These are phyloP conservation scores for Agelaius phoeniceus DNA, from an alignment of 2,113 vertebrate genomes.

Conservation along the genomic window DNA sequence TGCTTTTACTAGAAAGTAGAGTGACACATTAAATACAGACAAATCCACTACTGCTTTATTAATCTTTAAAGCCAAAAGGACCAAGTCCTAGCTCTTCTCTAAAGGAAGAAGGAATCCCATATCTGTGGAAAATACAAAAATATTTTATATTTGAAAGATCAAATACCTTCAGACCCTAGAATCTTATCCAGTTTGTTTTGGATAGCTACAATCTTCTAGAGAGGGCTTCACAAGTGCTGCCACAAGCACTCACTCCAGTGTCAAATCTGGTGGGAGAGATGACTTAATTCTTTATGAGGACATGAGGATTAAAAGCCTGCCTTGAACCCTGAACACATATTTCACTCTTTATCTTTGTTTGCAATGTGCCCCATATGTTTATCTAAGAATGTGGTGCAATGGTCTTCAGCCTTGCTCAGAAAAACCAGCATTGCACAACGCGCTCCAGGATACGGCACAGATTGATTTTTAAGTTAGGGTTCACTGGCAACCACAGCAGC, in stretches of 20 bases:
- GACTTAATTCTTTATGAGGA: background rate
- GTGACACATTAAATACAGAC: background rate
- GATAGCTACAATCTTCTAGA: background rate
- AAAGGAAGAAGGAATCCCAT: background rate
- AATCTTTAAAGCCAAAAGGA: background rate
- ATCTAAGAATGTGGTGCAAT: slow-evolving; percentile 17
- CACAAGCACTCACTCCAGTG: background rate
- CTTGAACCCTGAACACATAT: background rate
- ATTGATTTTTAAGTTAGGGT: slow-evolving; percentile 1
- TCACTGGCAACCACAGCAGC: background rate
- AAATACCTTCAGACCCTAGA: background rate
- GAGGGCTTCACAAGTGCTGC: background rate
- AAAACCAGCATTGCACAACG: slow-evolving; percentile 6
- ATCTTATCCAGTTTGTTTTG: background rate
- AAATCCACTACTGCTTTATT: background rate
- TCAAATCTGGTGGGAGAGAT: background rate
- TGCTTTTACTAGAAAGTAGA: background rate
- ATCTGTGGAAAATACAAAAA: background rate
- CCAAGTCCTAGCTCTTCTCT: background rate
- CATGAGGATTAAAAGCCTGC: background rate
- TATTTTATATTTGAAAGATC: background rate
- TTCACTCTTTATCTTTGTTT: background rate
- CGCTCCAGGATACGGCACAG: fast-evolving
- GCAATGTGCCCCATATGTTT: background rate
- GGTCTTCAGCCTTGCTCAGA: background rate